Percentiles rank a stretch among this genome's conserved stretches.
Conservation (phyloP, 2,888 invertebrate genomes). For the Drosophila mimetica region DNA sequence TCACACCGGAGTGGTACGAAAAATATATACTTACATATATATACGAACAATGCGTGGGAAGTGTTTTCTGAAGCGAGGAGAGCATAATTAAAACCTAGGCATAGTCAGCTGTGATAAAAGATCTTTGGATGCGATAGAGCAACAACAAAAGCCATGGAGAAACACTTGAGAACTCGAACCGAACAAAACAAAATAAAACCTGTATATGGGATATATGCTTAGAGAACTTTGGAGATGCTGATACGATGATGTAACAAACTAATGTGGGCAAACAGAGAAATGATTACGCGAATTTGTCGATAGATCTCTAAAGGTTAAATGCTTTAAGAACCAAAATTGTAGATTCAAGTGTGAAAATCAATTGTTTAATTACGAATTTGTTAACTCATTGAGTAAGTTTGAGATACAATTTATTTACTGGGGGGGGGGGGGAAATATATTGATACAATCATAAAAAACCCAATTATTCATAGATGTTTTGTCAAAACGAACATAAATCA, state of each 20-base stretch:
- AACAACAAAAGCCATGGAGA: conserved; percentile 18
- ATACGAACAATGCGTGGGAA: conserved; percentile 62
- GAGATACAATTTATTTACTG: too few species aligned
- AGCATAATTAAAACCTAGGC: conserved; percentile 60
- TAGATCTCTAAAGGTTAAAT: conserved; percentile 1
- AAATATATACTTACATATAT: conserved; percentile 38
- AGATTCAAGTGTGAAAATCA: background rate
- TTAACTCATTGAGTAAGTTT: background rate
- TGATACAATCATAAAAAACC: background rate
- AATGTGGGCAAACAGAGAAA: conserved; percentile 3
- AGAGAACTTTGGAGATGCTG: conserved; percentile 26
- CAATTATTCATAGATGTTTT: background rate
- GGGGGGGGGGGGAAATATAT: too few species aligned
- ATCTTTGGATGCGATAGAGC: conserved; percentile 49
- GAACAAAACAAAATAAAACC: conserved; percentile 22
- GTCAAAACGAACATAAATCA: conserved; percentile 8
- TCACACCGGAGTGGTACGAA: conserved; percentile 23
- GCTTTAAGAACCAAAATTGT: background rate
- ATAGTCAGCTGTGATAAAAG: conserved; percentile 38
- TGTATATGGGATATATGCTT: conserved; percentile 18
- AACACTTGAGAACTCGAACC: conserved; percentile 15
- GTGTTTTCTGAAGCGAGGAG: conserved; percentile 39
- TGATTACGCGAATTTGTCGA: conserved; percentile 6
- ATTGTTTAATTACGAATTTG: background rate
- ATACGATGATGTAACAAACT: conserved; percentile 38